These are phyloP conservation scores for Diachrysia chrysitis DNA, from an alignment of 2,888 invertebrate species.

Conservation along the genomic window DNA sequence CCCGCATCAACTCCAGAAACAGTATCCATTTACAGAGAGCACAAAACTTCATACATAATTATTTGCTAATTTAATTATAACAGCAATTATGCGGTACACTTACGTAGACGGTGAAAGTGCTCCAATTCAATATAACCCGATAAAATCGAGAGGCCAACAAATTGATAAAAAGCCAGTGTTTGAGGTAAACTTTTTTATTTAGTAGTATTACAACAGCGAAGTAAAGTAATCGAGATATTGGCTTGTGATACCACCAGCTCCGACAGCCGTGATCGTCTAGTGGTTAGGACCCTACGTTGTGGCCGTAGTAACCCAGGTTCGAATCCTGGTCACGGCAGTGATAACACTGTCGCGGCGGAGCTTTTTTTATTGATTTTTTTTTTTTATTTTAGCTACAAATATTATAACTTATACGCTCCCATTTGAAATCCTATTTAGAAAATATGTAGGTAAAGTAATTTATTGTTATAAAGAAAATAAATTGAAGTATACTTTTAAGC, in stretches of 20 bases:
- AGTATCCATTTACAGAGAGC: slow-evolving; percentile 42
- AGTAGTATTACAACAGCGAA: not conserved
- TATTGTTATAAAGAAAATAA: too few relatives aligned
- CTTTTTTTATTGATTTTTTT: slow-evolving; percentile 17
- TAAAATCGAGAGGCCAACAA: slow-evolving; percentile 17
- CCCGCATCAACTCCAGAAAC: slow-evolving; percentile 21
- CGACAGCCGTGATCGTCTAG: slow-evolving; percentile 92
- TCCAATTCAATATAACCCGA: slow-evolving; percentile 36
- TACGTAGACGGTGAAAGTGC: slow-evolving; percentile 90
- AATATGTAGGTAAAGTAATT: too few relatives aligned
- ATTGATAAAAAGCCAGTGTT: not conserved
- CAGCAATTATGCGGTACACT: slow-evolving; percentile 83
- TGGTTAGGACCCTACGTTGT: slow-evolving; percentile 93
- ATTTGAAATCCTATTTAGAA: too few relatives aligned
- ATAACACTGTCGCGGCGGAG: slow-evolving; percentile 58
- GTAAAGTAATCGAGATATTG: slow-evolving; percentile 26
- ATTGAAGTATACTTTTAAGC: too few relatives aligned
- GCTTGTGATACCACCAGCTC: slow-evolving; percentile 63
- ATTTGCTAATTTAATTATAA: slow-evolving; percentile 44
- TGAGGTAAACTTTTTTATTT: slow-evolving; percentile 30
- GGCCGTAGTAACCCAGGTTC: slow-evolving; percentile 94
- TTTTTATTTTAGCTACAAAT: not conserved
- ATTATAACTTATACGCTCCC: not conserved
- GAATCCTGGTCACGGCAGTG: slow-evolving; percentile 89
- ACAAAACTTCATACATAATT: slow-evolving; percentile 35